Conservation (phyloP, 2,888 invertebrate species). For the Hyalella azteca region DNA sequence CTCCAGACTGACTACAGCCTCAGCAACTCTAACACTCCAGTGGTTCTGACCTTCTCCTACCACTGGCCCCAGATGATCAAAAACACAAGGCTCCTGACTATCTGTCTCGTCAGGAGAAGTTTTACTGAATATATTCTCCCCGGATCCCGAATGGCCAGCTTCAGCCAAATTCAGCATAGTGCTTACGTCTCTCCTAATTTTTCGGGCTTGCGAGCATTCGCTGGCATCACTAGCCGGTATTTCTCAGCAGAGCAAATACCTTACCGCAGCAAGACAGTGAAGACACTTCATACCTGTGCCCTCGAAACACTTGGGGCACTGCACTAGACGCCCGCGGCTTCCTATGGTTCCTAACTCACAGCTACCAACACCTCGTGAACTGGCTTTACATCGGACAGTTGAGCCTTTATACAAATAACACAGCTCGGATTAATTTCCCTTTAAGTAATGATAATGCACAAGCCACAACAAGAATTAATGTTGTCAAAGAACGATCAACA, state of each 20-base stretch:
- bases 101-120: background rate
- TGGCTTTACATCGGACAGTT: background rate
- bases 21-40: constrained; percentile 54
- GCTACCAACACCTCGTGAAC: constrained; percentile 34
- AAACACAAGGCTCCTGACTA: background rate
- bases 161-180: constrained; percentile 41
- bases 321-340: background rate
- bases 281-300: background rate
- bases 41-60: constrained; percentile 50
- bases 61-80: constrained; percentile 51
- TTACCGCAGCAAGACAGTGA: background rate
- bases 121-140: constrained; percentile 4
- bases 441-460: too few species aligned
- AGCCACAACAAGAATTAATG: background rate
- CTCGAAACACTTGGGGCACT: constrained; percentile 23
- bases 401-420: background rate
- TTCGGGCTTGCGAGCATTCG: background rate
- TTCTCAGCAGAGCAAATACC: background rate
- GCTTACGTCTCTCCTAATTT: constrained; percentile 8
- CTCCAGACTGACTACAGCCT: constrained; percentile 54
- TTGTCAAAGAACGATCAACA: background rate
- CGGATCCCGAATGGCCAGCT: background rate
- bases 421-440: too few species aligned
- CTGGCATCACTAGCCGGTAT: background rate
- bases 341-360: constrained; percentile 16